Conservation (phyloP, 2,113 vertebrate genomes). For the Myanophis thanlyinensis region DNA sequence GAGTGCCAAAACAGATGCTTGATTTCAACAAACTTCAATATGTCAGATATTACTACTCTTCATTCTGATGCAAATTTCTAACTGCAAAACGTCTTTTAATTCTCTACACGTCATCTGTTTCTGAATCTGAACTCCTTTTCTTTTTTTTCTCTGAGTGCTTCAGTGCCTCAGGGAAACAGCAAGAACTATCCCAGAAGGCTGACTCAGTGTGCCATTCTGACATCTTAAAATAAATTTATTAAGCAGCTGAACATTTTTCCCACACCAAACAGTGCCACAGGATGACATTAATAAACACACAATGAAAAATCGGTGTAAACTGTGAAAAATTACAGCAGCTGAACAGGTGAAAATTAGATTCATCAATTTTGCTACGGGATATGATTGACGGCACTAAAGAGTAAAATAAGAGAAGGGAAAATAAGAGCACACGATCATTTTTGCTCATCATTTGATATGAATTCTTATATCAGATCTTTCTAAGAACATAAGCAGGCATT, state of each 20-base stretch:
- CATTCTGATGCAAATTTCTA: background rate
- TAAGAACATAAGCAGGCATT: background rate
- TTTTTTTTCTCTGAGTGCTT: background rate
- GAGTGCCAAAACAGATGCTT: background rate
- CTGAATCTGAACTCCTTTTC: background rate
- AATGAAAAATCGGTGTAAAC: background rate
- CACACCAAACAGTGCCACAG: background rate
- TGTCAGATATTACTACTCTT: background rate
- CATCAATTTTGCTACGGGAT: background rate
- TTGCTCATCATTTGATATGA: background rate
- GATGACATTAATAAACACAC: background rate
- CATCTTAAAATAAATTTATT: background rate
- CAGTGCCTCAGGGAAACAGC: background rate
- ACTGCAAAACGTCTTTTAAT: background rate
- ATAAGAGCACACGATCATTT: background rate
- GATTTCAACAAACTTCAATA: background rate
- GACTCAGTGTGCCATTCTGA: background rate
- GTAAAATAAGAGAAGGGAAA: background rate
- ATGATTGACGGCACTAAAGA: background rate
- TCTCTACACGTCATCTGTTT: background rate
- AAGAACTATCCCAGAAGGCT: background rate
- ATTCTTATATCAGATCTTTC: background rate
- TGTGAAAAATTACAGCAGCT: background rate
- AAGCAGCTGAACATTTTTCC: conserved; percentile 3
- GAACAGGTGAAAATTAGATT: background rate